phyloP scores from a whole-genome alignment of 2,888 invertebrate species.

The Sepiola atlantica region DNA sequence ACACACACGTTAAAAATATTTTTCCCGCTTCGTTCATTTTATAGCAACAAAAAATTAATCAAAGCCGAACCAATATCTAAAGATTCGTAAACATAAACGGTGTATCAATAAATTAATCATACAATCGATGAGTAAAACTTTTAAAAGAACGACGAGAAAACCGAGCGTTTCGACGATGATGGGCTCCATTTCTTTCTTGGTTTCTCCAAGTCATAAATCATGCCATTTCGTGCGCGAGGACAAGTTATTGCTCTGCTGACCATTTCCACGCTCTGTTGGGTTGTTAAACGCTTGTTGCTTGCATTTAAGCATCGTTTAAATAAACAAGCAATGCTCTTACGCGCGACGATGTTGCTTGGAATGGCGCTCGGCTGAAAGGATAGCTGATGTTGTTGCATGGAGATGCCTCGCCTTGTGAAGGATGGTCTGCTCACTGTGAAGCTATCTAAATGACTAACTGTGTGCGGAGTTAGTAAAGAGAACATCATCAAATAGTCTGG shows the following conservation, averaged over 20 bases:
- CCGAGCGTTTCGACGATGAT: neutral
- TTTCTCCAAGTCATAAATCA: neutral
- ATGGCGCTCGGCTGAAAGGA: no score
- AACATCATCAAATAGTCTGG: neutral
- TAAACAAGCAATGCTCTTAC: neutral
- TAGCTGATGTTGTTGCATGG: neutral
- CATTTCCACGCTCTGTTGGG: neutral
- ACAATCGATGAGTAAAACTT: neutral
- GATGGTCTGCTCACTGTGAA: neutral
- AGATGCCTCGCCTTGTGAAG: no score
- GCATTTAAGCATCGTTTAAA: neutral
- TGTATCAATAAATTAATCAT: neutral
- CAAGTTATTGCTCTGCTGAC: neutral
- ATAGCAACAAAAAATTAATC: neutral
- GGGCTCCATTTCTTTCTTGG: neutral
- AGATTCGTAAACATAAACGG: neutral
- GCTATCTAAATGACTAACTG: neutral
- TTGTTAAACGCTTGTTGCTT: neutral
- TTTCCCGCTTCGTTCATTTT: neutral
- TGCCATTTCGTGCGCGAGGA: neutral
- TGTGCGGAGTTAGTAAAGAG: neutral
- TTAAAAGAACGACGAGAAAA: neutral
- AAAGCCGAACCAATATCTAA: neutral
- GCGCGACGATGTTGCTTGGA: neutral
- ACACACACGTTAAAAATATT: neutral